Base-by-base conservation (phyloP, 2,113 vertebrate genomes). In the Eupsittula cactorum region DNA sequence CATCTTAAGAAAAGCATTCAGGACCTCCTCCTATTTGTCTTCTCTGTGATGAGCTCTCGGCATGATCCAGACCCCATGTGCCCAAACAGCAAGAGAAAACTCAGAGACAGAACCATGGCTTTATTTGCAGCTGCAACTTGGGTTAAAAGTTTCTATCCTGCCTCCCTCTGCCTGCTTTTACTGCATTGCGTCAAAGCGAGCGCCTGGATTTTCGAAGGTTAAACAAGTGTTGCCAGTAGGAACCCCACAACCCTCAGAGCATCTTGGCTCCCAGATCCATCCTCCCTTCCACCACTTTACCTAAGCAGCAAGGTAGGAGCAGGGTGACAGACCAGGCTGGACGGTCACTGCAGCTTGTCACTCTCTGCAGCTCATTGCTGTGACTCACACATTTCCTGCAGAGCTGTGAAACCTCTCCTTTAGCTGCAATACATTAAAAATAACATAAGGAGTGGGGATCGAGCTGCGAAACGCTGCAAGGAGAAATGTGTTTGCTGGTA, bases 161-260 rank as follows among this genome's bases (percentile, higher is more conserved):
- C 31, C 59, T 92, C 90, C 55, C 86, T 79, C 29, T 83, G 82
- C 86, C 79, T 73, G 94, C 65, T 86, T 87, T 90, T 96, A 39
- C 96, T 97, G 97, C 97, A 97, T 92, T 97, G 97, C 95, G 90
- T 97, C 95, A 97, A 97, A 97, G 83, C 1, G 1, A 73, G 88
- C 69, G 59, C 91, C 81, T 3, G 47, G 33, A 3, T 69, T 41
- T 16, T 5, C 60, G 67, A 14, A 90, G 84, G 91, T 68, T 7
- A 49, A n/a, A 20, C 19, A 2, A 53, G 52, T 0, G 21, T 13
- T 27, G 62, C 64, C 78, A 24, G 76, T 29, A 27, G 50, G 69
- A 85, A 74, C 57, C 49, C 82, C 60, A 0, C 6, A 20, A 63
- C 47, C 60, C 86, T 0, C 23, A n/a, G 19, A n/a, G 39, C 75